Percentiles rank a stretch among this genome's conserved stretches.
phyloP scores from a whole-genome alignment of 2,888 invertebrate genomes.

The Melangyna quadrimaculata region DNA sequence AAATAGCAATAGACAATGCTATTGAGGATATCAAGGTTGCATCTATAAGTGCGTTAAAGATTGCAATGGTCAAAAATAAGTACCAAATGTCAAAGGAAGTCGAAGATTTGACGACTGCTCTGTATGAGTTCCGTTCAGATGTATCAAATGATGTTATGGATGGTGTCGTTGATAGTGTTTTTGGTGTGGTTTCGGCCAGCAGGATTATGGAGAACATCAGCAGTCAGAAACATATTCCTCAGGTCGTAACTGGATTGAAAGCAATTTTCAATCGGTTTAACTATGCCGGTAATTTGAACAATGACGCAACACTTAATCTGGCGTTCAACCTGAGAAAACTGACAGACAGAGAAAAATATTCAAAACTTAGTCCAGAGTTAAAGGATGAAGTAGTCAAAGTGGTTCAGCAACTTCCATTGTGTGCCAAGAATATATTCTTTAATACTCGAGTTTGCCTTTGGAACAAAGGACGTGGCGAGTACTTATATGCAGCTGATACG shows the following conservation, averaged over 20 bases:
- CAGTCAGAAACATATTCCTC: slow-evolving; percentile 34
- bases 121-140: slow-evolving; percentile 9
- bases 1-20: background rate
- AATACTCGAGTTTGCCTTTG: slow-evolving; percentile 11
- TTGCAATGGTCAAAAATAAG: slow-evolving; percentile 28
- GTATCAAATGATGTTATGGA: slow-evolving; percentile 41
- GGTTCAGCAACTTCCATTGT: slow-evolving; percentile 14
- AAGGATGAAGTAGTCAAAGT: background rate
- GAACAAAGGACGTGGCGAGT: slow-evolving; percentile 28
- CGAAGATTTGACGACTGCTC: background rate
- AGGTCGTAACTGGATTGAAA: slow-evolving; percentile 24
- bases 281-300: slow-evolving; percentile 25
- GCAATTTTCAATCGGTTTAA: slow-evolving; percentile 41
- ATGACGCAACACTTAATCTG: slow-evolving; percentile 16
- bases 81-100: slow-evolving; percentile 14
- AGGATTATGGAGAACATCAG: slow-evolving; percentile 21
- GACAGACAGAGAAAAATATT: background rate
- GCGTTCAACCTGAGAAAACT: background rate
- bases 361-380: background rate
- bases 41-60: background rate
- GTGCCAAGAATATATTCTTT: slow-evolving; percentile 34
- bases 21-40: slow-evolving; percentile 1
- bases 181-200: slow-evolving; percentile 26
- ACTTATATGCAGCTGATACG: slow-evolving; percentile 26
- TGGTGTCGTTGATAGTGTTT: slow-evolving; percentile 19